Evolutionary conservation across 2,113 vertebrate species (phyloP), one percentile per base, ranked within the genome.

Genomic region (Manacus vitellinus): DNA sequence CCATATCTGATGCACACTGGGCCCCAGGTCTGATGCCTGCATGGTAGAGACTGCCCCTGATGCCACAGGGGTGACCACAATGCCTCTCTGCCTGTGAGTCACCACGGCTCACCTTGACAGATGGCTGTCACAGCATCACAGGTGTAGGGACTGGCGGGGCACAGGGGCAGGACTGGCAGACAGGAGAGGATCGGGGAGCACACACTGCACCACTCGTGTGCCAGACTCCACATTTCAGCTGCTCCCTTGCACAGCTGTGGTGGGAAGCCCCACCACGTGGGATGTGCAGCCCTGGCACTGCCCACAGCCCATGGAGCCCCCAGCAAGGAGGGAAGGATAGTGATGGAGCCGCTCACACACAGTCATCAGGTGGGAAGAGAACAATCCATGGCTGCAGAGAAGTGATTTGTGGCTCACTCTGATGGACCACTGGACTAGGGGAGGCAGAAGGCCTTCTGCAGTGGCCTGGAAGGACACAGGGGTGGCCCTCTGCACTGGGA

Each of bases 371-470:
- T 0, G 2, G 52, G 47, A 67, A 39, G 18, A 75, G 28, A 49
- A 61, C 54, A 58, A 21, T 10, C 12, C 20, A 0, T 33, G 63
- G 25, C 35, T 70, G 46, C 22, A 18, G 28, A 44, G 49, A 28
- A 65, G 47, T 23, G 41, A 47, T 52, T 79, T 68, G 39, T 85
- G 56, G 19, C 39, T 87, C 39, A 4, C 28, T 61, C 6, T 41
- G 27, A 30, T 0, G 2, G 56, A 27, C n/a, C 2, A 2, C 0
- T 0, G 47, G 39, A 78, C 19, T 0, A 43, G 33, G 30, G 37
- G 54, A 89, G 52, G 35, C 4, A 44, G 74, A 73, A 87, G 18
- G 17, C 31, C 12, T 63, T 31, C 39, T 39, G 31, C 39, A 41
- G 23, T 6, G 41, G 37, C 41, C 51, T 24, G 10, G 58, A 83